phyloP scores from a whole-genome alignment of 2,888 invertebrate genomes.

The Andrena camellia region DNA sequence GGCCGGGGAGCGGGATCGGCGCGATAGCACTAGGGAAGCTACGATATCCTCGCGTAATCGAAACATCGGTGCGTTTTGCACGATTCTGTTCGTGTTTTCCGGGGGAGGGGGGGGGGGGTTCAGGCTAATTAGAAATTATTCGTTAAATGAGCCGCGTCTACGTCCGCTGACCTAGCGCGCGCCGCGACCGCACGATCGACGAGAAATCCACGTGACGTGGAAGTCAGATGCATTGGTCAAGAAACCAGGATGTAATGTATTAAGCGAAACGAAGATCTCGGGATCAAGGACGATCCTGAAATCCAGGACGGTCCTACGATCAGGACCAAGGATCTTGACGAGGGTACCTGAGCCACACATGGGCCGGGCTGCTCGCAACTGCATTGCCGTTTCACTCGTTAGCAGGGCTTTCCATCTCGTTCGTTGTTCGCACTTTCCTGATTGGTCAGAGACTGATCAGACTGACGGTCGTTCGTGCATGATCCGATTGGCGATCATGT shows the following conservation, averaged over 20 bases:
- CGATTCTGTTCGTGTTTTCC: neutral
- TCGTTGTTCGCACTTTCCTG: constrained; percentile 87
- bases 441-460: constrained; percentile 80
- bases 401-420: constrained; percentile 86
- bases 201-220: constrained; percentile 63
- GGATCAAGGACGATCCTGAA: constrained; percentile 69
- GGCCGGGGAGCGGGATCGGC: no score
- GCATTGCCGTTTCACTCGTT: constrained; percentile 84
- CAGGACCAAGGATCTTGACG: constrained; percentile 76
- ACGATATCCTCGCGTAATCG: constrained; percentile 8
- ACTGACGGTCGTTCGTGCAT: constrained; percentile 71
- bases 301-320: constrained; percentile 61
- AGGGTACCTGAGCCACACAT: constrained; percentile 84
- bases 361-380: constrained; percentile 84
- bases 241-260: constrained; percentile 59
- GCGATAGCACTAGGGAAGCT: neutral
- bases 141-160: neutral
- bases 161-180: no score
- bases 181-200: constrained; percentile 49
- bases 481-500: constrained; percentile 71
- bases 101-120: neutral
- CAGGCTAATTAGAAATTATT: neutral
- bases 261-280: constrained; percentile 69
- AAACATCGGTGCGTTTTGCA: constrained; percentile 1
- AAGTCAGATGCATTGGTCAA: constrained; percentile 65